Evolutionary conservation across 2,113 vertebrate species (phyloP).

Genomic region (Anhinga rufa): DNA sequence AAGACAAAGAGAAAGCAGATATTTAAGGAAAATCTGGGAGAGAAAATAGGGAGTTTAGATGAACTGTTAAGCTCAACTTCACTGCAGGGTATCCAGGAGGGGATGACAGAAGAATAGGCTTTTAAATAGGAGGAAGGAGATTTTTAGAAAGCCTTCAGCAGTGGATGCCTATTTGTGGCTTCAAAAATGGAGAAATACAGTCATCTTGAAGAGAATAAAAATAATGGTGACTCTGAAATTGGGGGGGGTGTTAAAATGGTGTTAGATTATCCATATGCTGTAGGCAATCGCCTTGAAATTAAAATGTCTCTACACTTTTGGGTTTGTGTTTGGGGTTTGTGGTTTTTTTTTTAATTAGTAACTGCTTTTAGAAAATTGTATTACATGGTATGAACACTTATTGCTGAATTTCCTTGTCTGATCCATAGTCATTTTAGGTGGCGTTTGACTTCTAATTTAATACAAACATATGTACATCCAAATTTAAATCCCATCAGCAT

Average conservation of each 20-base stretch:
- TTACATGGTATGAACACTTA: not conserved
- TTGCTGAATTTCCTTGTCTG: not conserved
- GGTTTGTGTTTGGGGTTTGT: not conserved
- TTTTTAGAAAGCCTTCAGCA: not conserved
- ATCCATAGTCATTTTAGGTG: not conserved
- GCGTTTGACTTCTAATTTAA: not conserved
- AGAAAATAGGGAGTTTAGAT: not conserved
- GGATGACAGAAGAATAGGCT: not conserved
- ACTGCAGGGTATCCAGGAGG: not conserved
- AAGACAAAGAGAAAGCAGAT: not conserved
- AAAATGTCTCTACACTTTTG: not conserved
- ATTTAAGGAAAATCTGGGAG: not conserved
- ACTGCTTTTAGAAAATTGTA: not conserved
- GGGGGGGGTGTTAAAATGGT: not conserved
- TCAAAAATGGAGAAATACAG: not conserved
- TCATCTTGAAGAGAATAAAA: not conserved
- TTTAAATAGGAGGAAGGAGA: not conserved
- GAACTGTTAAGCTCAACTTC: not conserved
- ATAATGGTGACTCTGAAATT: not conserved
- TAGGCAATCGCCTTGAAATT: not conserved
- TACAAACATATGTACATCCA: not conserved
- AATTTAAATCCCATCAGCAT: not conserved
- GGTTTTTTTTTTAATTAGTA: not conserved
- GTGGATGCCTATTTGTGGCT: not conserved
- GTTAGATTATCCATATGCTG: not conserved